phyloP scores from a whole-genome alignment of 1,140 invertebrate genomes.

The Scylla paramamosain region DNA sequence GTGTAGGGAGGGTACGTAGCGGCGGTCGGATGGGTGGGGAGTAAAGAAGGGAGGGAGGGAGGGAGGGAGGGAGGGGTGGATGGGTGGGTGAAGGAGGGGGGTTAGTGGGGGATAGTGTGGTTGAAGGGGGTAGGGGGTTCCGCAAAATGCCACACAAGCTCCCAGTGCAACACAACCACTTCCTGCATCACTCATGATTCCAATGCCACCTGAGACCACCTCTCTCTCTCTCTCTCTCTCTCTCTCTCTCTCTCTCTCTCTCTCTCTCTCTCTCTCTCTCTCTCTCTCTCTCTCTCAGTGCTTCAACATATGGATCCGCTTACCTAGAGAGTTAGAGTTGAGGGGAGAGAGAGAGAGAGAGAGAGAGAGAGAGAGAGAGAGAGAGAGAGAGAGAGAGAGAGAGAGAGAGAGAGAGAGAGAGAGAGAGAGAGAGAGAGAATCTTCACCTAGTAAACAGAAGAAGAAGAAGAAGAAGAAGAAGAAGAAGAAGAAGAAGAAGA shows the following conservation, averaged over 20 bases:
- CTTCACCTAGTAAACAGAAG: background rate
- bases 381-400: too few species aligned
- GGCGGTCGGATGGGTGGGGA: background rate
- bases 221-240: constrained; percentile 30
- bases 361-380: too few species aligned
- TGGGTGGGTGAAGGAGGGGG: background rate
- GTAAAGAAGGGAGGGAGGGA: background rate
- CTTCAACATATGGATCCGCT: too few species aligned
- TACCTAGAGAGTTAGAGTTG: background rate
- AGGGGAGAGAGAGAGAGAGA: too few species aligned
- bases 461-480: background rate
- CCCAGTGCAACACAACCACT: background rate
- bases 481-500: background rate
- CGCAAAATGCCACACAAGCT: background rate
- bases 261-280: background rate
- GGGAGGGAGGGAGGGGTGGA: background rate
- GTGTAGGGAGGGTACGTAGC: background rate
- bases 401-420: background rate
- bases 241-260: background rate
- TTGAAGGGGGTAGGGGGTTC: background rate
- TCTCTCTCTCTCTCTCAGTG: too few species aligned
- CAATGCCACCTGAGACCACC: background rate
- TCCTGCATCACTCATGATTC: background rate
- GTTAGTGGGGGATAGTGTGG: background rate
- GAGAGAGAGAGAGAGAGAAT: background rate